A percentile compares a stretch with the other conserved stretches of the same genome.
These are phyloP conservation scores for Trichogramma dendrolimi DNA, from an alignment of 2,888 invertebrate genomes.

Conservation along the genomic window DNA sequence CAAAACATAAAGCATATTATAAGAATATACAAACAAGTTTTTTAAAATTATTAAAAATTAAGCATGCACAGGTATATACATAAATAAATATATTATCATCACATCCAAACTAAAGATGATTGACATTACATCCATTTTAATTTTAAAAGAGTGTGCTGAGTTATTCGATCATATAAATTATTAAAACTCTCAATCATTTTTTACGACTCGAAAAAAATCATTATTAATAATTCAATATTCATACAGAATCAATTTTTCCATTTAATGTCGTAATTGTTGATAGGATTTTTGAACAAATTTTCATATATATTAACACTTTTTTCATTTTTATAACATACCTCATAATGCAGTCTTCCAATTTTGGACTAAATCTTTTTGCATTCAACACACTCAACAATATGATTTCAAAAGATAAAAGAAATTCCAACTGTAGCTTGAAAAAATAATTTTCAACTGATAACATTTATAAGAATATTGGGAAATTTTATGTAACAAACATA, in stretches of 20 bases:
- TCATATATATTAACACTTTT: no score
- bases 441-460: no score
- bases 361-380: slow-evolving; percentile 12
- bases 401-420: no score
- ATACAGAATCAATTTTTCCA: no score
- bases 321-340: neutral
- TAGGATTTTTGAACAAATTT: no score
- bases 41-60: slow-evolving; percentile 21
- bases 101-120: slow-evolving; percentile 37
- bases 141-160: slow-evolving; percentile 12
- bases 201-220: slow-evolving; percentile 12
- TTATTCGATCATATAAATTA: slow-evolving; percentile 17
- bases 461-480: neutral
- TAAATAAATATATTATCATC: slow-evolving; percentile 27
- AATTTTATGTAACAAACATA: slow-evolving; percentile 13
- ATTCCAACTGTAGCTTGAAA: no score
- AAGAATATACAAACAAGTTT: slow-evolving; percentile 15
- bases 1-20: slow-evolving; percentile 7
- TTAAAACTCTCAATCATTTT: slow-evolving; percentile 9
- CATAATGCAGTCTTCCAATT: slow-evolving; percentile 19
- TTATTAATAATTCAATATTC: no score
- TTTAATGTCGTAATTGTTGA: no score
- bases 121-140: slow-evolving; percentile 16
- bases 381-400: no score
- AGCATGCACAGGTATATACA: slow-evolving; percentile 21